Percentiles rank a stretch among this genome's conserved stretches.
phyloP scores from a whole-genome alignment of 2,797 vertebrate species.

The Aplochiton taeniatus region DNA sequence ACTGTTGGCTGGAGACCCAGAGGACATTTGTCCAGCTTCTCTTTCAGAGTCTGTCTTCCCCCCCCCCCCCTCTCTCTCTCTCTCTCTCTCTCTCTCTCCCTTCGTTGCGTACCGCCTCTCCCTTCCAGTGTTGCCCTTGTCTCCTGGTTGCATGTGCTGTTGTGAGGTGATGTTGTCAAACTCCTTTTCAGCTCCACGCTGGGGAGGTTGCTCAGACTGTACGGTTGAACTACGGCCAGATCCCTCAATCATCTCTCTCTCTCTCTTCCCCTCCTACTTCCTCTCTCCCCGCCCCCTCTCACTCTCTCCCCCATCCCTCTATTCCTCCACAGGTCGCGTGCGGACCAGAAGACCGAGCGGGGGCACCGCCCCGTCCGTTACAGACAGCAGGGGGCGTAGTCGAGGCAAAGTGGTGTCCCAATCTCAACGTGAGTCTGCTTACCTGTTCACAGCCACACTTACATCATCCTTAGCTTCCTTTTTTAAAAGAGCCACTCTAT shows the following conservation, averaged over 20 bases:
- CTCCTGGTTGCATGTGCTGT: not conserved
- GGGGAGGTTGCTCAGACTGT: no score
- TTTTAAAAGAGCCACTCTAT: not conserved
- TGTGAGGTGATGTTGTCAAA: not conserved
- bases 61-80: not conserved
- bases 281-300: slow-evolving; percentile 8
- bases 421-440: slow-evolving; percentile 85
- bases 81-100: not conserved
- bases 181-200: not conserved
- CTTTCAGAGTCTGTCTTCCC: no score
- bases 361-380: slow-evolving; percentile 77
- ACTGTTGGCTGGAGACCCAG: no score
- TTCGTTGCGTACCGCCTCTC: not conserved
- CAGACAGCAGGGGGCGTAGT: slow-evolving; percentile 87
- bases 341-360: slow-evolving; percentile 85
- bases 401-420: slow-evolving; percentile 91
- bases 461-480: no score
- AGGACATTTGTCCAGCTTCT: no score
- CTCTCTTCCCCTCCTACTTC: slow-evolving; percentile 1
- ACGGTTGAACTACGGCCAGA: not conserved
- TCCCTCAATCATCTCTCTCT: not conserved
- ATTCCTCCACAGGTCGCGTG: slow-evolving; percentile 82
- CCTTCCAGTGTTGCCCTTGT: not conserved
- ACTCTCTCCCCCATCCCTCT: slow-evolving; percentile 7
- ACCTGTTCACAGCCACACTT: no score